A percentile compares a stretch with the other conserved stretches of the same genome.
Evolutionary conservation across 1,140 invertebrate species (phyloP).

Genomic region (Habropoda laboriosa): DNA sequence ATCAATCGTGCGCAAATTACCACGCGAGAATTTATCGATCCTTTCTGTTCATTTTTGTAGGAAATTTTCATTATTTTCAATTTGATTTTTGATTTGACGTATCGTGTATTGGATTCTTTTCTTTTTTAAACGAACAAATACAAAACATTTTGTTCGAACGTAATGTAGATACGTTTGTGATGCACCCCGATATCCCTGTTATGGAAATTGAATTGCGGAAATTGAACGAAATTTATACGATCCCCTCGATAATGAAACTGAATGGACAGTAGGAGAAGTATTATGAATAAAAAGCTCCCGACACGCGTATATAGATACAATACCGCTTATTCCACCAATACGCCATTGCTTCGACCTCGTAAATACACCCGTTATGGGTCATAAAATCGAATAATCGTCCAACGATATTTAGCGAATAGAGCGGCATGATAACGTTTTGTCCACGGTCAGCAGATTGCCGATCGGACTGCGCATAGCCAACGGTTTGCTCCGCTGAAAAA

Average conservation of each 20-base stretch:
- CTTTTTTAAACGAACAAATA: background rate
- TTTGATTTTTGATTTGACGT: no score
- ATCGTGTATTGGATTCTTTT: no score
- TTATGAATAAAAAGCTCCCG: conserved; percentile 42
- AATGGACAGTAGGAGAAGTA: background rate
- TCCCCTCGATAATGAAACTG: conserved; percentile 22
- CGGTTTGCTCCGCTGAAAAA: conserved; percentile 15
- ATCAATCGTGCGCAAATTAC: background rate
- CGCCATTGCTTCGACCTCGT: conserved; percentile 46
- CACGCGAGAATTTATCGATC: background rate
- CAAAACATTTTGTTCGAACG: background rate
- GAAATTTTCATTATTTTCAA: no score
- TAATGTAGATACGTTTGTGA: background rate
- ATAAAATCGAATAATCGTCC: conserved; percentile 63
- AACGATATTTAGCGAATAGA: conserved; percentile 55
- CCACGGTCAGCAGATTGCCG: conserved; percentile 60
- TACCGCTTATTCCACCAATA: conserved; percentile 47
- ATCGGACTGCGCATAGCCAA: conserved; percentile 33
- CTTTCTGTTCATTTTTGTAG: background rate
- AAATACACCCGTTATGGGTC: conserved; percentile 56
- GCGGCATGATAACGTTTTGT: conserved; percentile 56
- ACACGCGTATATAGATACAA: conserved; percentile 3
- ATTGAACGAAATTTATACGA: conserved; percentile 19
- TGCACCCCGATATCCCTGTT: background rate
- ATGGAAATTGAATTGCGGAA: conserved; percentile 34